A percentile compares a stretch with the other conserved stretches of the same genome.
Conservation (phyloP, 2,113 vertebrate species). For the Salvelinus namaycush region DNA sequence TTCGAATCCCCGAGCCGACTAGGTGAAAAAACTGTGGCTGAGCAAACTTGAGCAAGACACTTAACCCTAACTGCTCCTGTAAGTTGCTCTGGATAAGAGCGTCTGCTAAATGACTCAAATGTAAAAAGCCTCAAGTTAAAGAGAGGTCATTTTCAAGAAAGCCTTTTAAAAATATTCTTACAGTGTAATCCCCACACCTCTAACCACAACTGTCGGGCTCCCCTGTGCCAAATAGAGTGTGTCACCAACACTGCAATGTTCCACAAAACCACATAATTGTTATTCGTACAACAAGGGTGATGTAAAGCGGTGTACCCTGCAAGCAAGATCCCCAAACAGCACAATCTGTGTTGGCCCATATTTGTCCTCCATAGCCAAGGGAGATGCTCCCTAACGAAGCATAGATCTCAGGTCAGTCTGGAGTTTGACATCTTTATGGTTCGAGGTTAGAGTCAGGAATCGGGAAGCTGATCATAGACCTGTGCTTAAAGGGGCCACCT, state of each 20-base stretch:
- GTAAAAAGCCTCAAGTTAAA: no score
- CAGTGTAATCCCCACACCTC: no score
- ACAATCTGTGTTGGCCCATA: not conserved
- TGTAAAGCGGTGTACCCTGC: not conserved
- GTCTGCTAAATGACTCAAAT: no score
- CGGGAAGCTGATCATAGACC: conserved; percentile 58
- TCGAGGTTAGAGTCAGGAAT: conserved; percentile 33
- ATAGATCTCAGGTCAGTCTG: not conserved
- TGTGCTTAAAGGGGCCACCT: conserved; percentile 25
- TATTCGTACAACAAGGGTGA: not conserved
- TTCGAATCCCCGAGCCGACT: no score
- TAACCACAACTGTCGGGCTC: no score
- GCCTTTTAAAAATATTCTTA: conserved; percentile 25
- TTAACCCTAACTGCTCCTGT: no score
- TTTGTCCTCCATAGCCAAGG: no score
- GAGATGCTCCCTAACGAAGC: no score
- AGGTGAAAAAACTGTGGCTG: no score
- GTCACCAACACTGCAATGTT: not conserved
- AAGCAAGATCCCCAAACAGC: not conserved
- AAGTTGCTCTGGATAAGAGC: no score
- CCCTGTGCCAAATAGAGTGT: not conserved
- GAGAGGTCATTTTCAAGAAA: not conserved
- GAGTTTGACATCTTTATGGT: conserved; percentile 16
- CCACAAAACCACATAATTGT: not conserved
- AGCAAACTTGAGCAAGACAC: no score